Conservation (phyloP, 1,140 invertebrate genomes). For the Brachionus calyciflorus region DNA sequence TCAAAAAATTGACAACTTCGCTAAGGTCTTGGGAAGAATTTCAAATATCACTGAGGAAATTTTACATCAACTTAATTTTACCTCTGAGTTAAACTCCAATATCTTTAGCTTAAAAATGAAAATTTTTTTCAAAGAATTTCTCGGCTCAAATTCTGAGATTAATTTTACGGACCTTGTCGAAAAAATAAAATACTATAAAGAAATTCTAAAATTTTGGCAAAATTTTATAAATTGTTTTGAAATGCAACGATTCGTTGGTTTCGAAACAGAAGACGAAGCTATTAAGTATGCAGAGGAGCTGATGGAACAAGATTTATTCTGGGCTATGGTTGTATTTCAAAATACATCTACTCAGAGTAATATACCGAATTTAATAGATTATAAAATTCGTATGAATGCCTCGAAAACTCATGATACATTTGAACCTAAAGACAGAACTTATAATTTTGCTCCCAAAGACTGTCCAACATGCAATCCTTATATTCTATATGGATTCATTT, state of each 20-base stretch:
- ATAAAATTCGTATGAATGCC: slow-evolving; percentile 26
- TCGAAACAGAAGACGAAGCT: slow-evolving; percentile 9
- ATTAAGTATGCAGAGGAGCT: not conserved
- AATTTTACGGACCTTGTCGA: not conserved
- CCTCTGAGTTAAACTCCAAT: not conserved
- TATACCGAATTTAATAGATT: not conserved
- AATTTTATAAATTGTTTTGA: slow-evolving; percentile 23
- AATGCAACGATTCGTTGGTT: slow-evolving; percentile 10
- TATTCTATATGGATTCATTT: slow-evolving; percentile 61
- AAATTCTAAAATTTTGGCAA: not conserved
- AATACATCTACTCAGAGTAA: not conserved
- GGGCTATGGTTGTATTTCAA: not conserved
- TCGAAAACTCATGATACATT: slow-evolving; percentile 17
- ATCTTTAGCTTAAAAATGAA: not conserved
- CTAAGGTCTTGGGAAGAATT: not conserved
- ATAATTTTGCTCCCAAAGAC: slow-evolving; percentile 12
- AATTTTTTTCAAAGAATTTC: not conserved
- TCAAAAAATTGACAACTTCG: slow-evolving; percentile 37
- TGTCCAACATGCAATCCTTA: slow-evolving; percentile 47
- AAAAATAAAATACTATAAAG: slow-evolving; percentile 8
- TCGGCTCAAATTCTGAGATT: not conserved
- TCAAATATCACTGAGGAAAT: not conserved
- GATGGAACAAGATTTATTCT: slow-evolving; percentile 14
- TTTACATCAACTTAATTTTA: not conserved
- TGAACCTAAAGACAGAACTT: not conserved